Evolutionary conservation across 2,888 invertebrate species (phyloP).

Genomic region (Neoscelio sp.): DNA sequence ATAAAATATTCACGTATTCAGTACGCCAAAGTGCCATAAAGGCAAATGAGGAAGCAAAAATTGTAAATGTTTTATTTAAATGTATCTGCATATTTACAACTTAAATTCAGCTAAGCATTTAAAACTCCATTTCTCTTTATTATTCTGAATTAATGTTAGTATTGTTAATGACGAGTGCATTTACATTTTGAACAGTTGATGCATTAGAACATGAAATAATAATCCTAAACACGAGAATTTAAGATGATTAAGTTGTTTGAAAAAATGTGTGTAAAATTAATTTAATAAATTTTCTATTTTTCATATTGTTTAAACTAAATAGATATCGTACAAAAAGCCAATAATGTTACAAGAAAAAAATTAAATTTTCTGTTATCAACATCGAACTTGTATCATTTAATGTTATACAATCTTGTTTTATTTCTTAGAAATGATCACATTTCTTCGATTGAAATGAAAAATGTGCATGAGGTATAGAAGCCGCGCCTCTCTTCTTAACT

Average conservation of each 20-base stretch:
- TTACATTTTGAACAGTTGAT: constrained; percentile 40
- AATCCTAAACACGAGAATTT: constrained; percentile 16
- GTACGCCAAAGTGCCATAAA: constrained; percentile 2
- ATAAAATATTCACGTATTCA: constrained; percentile 62
- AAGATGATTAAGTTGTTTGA: constrained; percentile 8
- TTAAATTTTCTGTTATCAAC: too few species aligned
- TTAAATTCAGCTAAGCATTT: constrained; percentile 36
- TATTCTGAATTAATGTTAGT: constrained; percentile 35
- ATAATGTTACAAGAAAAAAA: too few species aligned
- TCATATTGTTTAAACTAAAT: too few species aligned
- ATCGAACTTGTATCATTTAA: background rate
- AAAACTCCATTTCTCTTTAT: constrained; percentile 19
- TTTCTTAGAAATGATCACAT: background rate
- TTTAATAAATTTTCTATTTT: too few species aligned
- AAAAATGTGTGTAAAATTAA: too few species aligned
- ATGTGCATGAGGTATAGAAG: constrained; percentile 2
- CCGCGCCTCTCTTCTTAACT: constrained; percentile 23
- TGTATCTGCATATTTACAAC: constrained; percentile 49
- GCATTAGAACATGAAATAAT: too few species aligned
- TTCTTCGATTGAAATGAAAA: constrained; percentile 11
- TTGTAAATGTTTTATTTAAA: constrained; percentile 46
- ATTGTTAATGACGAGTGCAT: constrained; percentile 36
- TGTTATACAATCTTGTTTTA: background rate
- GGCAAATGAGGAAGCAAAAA: constrained; percentile 37
- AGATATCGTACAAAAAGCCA: too few species aligned